phyloP scores from a whole-genome alignment of 2,888 invertebrate genomes.

The Hesperia comma region DNA sequence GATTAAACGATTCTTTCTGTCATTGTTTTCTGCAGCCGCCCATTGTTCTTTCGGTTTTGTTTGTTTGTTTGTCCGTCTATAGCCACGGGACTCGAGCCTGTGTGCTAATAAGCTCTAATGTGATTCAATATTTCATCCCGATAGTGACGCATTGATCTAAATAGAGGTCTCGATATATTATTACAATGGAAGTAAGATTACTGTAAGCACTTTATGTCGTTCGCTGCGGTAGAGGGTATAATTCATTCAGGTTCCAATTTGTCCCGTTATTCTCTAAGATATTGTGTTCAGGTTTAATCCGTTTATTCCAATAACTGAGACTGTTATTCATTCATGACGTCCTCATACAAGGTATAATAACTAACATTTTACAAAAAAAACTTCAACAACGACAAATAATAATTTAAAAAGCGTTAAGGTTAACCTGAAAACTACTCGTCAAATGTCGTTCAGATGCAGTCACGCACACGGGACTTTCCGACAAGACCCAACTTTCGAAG shows the following conservation, averaged over 20 bases:
- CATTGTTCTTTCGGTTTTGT: slow-evolving; percentile 68
- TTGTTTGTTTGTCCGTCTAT: slow-evolving; percentile 60
- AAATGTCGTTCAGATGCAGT: no score
- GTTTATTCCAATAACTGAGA: no score
- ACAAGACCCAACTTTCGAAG: no score
- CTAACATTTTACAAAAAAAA: no score
- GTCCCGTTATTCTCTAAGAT: background rate
- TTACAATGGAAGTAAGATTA: slow-evolving; percentile 49
- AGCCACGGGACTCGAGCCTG: slow-evolving; percentile 47
- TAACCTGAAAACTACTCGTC: no score
- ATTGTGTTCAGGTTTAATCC: background rate
- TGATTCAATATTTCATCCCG: slow-evolving; percentile 74
- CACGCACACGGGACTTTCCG: no score
- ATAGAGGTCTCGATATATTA: slow-evolving; percentile 41
- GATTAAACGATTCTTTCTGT: slow-evolving; percentile 80
- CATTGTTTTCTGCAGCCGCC: slow-evolving; percentile 71
- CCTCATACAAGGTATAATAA: no score
- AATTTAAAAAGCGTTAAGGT: no score
- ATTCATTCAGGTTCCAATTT: slow-evolving; percentile 20
- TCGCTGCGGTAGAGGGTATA: slow-evolving; percentile 8
- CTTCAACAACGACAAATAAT: no score
- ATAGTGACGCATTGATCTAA: slow-evolving; percentile 54
- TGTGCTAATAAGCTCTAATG: slow-evolving; percentile 79
- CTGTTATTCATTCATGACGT: no score
- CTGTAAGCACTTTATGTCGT: slow-evolving; percentile 40